Conservation (phyloP, 2,113 vertebrate species). For the Vidua macroura region DNA sequence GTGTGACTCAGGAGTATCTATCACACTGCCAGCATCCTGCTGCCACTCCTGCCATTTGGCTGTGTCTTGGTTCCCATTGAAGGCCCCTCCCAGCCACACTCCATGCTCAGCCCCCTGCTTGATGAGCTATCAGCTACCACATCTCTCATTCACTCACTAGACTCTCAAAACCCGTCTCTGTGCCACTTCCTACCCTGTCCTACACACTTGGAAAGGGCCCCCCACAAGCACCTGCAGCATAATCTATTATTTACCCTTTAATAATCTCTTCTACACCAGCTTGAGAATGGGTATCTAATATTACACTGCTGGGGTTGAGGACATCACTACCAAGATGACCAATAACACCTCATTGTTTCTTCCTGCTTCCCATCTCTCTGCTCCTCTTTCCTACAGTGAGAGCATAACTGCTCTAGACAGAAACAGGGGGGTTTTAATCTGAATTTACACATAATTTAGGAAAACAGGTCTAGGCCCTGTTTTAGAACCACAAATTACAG, state of each 20-base stretch:
- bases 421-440: neutral
- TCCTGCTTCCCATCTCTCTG: neutral
- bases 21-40: neutral
- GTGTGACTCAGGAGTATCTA: neutral
- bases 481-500: neutral
- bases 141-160: neutral
- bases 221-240: neutral
- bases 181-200: neutral
- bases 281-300: neutral
- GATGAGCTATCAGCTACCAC: neutral
- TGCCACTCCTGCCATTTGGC: neutral
- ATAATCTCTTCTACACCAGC: neutral
- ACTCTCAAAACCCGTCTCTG: neutral
- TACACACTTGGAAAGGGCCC: neutral
- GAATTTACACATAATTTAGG: neutral
- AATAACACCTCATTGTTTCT: neutral
- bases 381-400: neutral
- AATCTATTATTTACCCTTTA: neutral
- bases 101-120: accelerated
- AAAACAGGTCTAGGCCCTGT: neutral
- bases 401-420: neutral
- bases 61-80: neutral
- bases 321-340: neutral
- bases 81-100: neutral
- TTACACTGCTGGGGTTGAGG: neutral